A percentile compares a stretch with the other conserved stretches of the same genome.
phyloP scores from a whole-genome alignment of 1,140 invertebrate genomes.

The Pachyrhynchus sulphureomaculatus region DNA sequence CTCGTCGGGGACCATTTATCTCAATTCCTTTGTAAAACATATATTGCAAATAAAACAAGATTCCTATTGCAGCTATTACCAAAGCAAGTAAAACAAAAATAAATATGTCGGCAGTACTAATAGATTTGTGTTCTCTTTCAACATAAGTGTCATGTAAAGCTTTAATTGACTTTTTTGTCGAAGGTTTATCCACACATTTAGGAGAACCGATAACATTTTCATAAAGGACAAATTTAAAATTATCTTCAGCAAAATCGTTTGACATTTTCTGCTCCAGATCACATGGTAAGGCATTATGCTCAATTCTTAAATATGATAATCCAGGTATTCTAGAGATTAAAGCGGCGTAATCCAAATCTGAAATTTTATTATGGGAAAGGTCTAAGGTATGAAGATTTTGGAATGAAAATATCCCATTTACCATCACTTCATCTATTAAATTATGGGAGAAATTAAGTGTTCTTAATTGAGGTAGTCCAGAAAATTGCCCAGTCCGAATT shows the following conservation, averaged over 20 bases:
- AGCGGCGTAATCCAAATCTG: slow-evolving; percentile 42
- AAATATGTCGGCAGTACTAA: slow-evolving; percentile 14
- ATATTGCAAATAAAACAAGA: slow-evolving; percentile 42
- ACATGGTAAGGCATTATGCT: slow-evolving; percentile 44
- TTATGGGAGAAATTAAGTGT: slow-evolving; percentile 42
- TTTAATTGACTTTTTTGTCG: background rate
- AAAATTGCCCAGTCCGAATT: slow-evolving; percentile 37
- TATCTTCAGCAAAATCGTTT: slow-evolving; percentile 42
- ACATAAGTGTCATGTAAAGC: background rate
- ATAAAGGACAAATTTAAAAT: slow-evolving; percentile 42
- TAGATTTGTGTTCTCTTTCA: background rate
- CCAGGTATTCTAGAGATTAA: slow-evolving; percentile 39
- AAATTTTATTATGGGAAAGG: slow-evolving; percentile 43
- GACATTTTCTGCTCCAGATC: slow-evolving; percentile 44
- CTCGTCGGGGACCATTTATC: slow-evolving; percentile 6
- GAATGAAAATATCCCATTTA: slow-evolving; percentile 42
- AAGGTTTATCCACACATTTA: slow-evolving; percentile 35
- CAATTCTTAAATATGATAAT: slow-evolving; percentile 39
- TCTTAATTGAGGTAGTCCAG: slow-evolving; percentile 40
- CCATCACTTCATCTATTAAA: slow-evolving; percentile 33
- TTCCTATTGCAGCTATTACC: slow-evolving; percentile 31
- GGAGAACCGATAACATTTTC: slow-evolving; percentile 15
- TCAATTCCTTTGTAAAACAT: slow-evolving; percentile 33
- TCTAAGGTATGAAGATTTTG: slow-evolving; percentile 44
- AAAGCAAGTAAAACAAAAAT: slow-evolving; percentile 35